phyloP scores from a whole-genome alignment of 2,797 vertebrate genomes.

The Taenioides sp. region DNA sequence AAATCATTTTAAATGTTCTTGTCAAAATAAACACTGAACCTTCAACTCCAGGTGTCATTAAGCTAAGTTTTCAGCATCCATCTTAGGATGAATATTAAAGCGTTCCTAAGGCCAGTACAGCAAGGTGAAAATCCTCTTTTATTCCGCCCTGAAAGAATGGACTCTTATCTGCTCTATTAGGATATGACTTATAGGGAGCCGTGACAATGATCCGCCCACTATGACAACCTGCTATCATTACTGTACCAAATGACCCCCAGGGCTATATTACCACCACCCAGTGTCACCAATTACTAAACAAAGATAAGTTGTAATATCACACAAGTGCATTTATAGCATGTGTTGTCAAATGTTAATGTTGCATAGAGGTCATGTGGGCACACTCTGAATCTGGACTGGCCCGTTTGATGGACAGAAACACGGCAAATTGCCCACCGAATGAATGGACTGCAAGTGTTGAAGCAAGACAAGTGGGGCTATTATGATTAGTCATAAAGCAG shows the following conservation, averaged over 20 bases:
- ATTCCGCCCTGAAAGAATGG: constrained; percentile 20
- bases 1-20: background rate
- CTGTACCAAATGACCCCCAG: constrained; percentile 68
- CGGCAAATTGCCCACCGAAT: constrained; percentile 55
- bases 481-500: constrained; percentile 59
- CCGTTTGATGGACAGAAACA: constrained; percentile 58
- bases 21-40: background rate
- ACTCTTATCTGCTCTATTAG: constrained; percentile 41
- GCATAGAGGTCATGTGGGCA: constrained; percentile 65
- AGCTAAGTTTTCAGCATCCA: background rate
- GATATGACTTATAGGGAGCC: constrained; percentile 47
- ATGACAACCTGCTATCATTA: constrained; percentile 69
- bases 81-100: background rate
- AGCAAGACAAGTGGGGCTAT: constrained; percentile 49
- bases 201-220: constrained; percentile 43
- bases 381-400: constrained; percentile 45
- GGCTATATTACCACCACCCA: constrained; percentile 60
- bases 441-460: constrained; percentile 42
- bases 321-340: constrained; percentile 62
- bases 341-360: constrained; percentile 72
- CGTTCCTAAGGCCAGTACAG: background rate
- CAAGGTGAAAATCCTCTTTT: constrained; percentile 26
- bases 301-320: constrained; percentile 70
- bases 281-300: constrained; percentile 74
- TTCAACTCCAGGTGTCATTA: background rate